phyloP scores from a whole-genome alignment of 2,113 vertebrate species.

The Collichthys lucidus region DNA sequence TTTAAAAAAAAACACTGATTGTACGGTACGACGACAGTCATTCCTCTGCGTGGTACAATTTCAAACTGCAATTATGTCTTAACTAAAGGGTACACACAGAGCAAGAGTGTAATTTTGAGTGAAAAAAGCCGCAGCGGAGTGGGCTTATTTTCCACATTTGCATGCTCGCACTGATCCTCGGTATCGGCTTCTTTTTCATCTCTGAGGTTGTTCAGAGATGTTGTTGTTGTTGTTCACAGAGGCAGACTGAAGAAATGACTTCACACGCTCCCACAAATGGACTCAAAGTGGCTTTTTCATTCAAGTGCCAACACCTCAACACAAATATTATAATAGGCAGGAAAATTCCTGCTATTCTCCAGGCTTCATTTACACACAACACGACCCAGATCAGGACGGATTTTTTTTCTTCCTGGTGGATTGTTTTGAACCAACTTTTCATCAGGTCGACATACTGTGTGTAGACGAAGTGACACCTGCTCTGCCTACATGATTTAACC shows the following conservation, averaged over 20 bases:
- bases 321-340: background rate
- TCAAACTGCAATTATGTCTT: background rate
- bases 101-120: background rate
- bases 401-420: background rate
- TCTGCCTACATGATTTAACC: background rate
- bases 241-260: background rate
- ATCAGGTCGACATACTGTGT: background rate
- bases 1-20: background rate
- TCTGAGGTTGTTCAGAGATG: background rate
- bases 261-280: background rate
- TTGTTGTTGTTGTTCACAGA: background rate
- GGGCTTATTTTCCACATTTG: background rate
- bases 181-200: background rate
- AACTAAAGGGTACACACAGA: background rate
- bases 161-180: background rate
- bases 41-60: background rate
- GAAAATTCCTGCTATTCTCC: background rate
- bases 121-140: background rate
- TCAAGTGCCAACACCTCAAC: background rate
- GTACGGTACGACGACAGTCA: background rate
- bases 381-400: background rate
- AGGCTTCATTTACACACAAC: slow-evolving; percentile 15
- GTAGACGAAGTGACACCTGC: background rate
- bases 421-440: background rate
- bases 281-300: background rate